Conservation (phyloP, 2,797 vertebrate genomes). For the Sebastes flavidus region DNA sequence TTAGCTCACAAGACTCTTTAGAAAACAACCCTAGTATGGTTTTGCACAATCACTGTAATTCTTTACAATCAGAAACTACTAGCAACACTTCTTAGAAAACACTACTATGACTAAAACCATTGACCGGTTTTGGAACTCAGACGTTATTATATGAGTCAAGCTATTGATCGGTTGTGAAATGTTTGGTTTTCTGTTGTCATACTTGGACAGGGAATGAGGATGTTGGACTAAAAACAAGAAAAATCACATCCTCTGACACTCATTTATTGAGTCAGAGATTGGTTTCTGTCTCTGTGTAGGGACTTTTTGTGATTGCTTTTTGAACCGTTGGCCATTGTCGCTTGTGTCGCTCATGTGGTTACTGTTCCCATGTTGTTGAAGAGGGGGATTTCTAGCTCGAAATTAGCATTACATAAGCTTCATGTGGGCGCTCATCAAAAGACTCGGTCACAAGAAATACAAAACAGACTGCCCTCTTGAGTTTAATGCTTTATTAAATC, state of each 20-base stretch:
- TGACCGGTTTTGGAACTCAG: background rate
- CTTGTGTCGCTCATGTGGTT: background rate
- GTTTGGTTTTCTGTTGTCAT: conserved; percentile 28
- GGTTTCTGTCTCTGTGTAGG: background rate
- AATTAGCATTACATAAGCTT: background rate
- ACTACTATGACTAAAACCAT: background rate
- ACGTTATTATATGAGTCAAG: conserved; percentile 4
- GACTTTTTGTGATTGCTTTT: conserved; percentile 16
- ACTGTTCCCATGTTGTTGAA: background rate
- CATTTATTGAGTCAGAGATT: conserved; percentile 16
- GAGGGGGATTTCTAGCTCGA: background rate
- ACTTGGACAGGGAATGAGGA: conserved; percentile 29
- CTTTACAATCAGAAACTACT: background rate
- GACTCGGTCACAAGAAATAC: background rate
- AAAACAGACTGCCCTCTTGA: background rate
- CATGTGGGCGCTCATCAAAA: background rate
- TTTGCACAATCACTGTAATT: background rate
- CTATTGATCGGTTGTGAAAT: conserved; percentile 34
- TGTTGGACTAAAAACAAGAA: conserved; percentile 5
- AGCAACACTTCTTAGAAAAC: background rate
- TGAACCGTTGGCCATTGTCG: background rate
- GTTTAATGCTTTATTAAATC: conserved; percentile 26
- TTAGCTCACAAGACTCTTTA: background rate
- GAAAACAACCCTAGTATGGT: background rate
- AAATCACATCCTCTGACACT: background rate